Base-by-base conservation (phyloP, 2,888 invertebrate genomes). In the Ichneumoninae sp. region DNA sequence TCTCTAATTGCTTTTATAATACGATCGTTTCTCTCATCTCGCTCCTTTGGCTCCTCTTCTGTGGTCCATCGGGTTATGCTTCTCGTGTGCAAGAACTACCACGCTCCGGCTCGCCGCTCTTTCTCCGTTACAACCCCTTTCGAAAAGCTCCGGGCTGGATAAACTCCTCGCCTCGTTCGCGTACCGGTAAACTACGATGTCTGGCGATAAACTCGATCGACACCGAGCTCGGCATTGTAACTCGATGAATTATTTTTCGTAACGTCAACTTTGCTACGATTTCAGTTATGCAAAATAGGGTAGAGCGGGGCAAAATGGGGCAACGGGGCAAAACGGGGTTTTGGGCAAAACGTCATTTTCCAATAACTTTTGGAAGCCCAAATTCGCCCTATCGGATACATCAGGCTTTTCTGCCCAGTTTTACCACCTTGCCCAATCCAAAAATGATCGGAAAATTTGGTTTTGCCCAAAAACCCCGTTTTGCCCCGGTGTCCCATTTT, bases 1-100 rank as follows among this genome's bases (percentile, higher is more conserved):
- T 89, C 89, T 92, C 91, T 93, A 93, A 93, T 93, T 93, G 93
- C 93, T 93, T 93, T 93, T 93, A 92, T 93, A 92, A 92, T 92
- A 90, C 89, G 88, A 89, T 86, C 83, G 83, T 85, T 83, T 69
- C 83, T 85, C 76, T 68, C 75, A 70, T 44, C 84, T 80, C 65
- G 40, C 74, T 83, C 80, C 75, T 68, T 81, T 13, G 81, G 65
- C 40, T 81, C 81, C 57, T 78, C 66, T 13, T 57, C 26, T 5
- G 22, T 26, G 57, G 22, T 26, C 57, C 26, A 26, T 57, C 57
- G 57, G 26, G 22, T 57, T 57, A 47, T 47, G 13, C 54, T 57
- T 57, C 22, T 57, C 22, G 57, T 26, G 22, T 26, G 57, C 22
- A 26, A 22, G 22, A 22, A 57, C 26, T 26, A 57, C 13, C 57